Evolutionary conservation across 2,797 vertebrate genomes (phyloP).

Genomic region (Urosaurus nigricauda): DNA sequence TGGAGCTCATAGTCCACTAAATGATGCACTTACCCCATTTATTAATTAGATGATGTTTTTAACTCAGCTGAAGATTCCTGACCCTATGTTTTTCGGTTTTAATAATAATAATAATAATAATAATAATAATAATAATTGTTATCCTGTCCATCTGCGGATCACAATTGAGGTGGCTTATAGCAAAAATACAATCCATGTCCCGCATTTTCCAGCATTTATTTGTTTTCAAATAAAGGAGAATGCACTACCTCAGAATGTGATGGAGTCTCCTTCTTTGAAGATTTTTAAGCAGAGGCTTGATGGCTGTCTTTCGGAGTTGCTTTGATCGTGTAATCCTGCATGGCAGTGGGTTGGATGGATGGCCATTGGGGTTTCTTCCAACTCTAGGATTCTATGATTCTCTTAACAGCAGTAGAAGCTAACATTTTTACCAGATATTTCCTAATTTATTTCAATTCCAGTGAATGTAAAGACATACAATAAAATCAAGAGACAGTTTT

Average conservation of each 20-base stretch:
- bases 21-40: neutral
- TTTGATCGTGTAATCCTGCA: too few relatives aligned
- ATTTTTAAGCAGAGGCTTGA: too few relatives aligned
- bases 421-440: neutral
- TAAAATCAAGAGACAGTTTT: neutral
- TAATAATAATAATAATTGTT: too few relatives aligned
- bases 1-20: neutral
- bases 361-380: too few relatives aligned
- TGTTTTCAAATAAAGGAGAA: neutral
- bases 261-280: too few relatives aligned
- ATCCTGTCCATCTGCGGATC: too few relatives aligned
- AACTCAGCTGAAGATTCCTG: neutral
- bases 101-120: too few relatives aligned
- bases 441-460: neutral
- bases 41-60: constrained; percentile 14
- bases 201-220: neutral
- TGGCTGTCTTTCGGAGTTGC: too few relatives aligned
- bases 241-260: too few relatives aligned
- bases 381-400: neutral
- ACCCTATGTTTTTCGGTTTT: neutral
- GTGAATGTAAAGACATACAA: neutral
- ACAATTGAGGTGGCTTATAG: too few relatives aligned
- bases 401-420: neutral
- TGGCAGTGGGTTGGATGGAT: too few relatives aligned
- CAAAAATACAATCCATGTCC: too few relatives aligned